Evolutionary conservation across 2,797 vertebrate species (phyloP).

Genomic region (Falco cherrug): DNA sequence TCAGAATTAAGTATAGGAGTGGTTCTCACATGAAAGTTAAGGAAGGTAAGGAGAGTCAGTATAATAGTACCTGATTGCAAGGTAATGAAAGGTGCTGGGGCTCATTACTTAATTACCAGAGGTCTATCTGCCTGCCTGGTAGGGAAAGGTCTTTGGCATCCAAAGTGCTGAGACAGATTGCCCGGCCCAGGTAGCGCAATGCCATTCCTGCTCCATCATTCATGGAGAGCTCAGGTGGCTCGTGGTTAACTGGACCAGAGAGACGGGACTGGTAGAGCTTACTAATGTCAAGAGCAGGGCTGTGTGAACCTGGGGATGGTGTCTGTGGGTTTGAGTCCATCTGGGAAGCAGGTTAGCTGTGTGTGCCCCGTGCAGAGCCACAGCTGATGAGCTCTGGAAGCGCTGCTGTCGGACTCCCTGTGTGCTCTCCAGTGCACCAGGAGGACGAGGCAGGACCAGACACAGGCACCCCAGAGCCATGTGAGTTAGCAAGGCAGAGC

Average conservation of each 20-base stretch:
- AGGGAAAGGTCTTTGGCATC: neutral
- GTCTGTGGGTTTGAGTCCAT: neutral
- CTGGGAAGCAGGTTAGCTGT: neutral
- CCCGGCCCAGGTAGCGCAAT: neutral
- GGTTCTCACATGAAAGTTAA: neutral
- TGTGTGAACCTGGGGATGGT: neutral
- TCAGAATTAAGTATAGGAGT: neutral
- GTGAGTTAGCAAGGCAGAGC: neutral
- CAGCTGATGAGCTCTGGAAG: neutral
- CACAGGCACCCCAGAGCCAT: neutral
- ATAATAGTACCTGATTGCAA: neutral
- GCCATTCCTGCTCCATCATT: neutral
- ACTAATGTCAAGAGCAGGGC: neutral
- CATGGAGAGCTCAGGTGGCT: neutral
- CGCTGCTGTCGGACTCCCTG: rapidly evolving
- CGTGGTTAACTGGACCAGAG: neutral
- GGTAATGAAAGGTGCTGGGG: neutral
- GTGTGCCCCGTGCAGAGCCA: rapidly evolving
- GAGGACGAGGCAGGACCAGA: neutral
- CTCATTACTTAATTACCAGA: neutral
- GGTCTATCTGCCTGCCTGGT: neutral
- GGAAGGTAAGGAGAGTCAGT: neutral
- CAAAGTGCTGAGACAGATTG: neutral
- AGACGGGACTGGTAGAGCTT: neutral
- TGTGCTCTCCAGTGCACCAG: rapidly evolving